Evolutionary conservation across 1,140 invertebrate genomes (phyloP), one percentile per base, ranked within the genome.

Genomic region (Macrobrachium rosenbergii): DNA sequence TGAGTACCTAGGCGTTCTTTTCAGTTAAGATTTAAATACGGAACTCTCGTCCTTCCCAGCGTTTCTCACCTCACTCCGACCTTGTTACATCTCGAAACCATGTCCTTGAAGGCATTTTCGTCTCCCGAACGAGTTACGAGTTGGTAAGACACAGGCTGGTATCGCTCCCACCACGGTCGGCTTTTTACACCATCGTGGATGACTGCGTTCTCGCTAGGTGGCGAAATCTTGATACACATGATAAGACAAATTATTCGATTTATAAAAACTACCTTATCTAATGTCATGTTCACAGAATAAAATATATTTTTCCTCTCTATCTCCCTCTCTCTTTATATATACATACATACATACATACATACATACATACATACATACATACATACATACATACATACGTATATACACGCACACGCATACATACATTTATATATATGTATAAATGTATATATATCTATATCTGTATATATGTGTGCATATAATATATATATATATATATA

Each of bases 61-160:
- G 10, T 77, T 64, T 7, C 76, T 58, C 28, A 86, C 83, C 76
- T 86, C 23, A 94, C 94, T 16, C 93, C 94, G 7, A 92, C 94
- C 19, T 91, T 91, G 89, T 94, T 94, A 90, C 94, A 94, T 45
- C 93, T 87, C 10, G 91, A 88, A 5, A 94, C 94, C 96, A 98
- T 98, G 28, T 95, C 92, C 11, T 91, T 91, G 88, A 98, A 96
- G 81, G 95, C 92, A 3, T 91, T 87, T 90, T 95, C 94, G 83
- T 94, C 94, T 64, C 97, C 97, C 64, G 96, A 97, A 75, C 97
- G 93, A 0, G 96, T 96, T 0, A 90, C 90, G 10, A 97, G 92
- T 59, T 94, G 94, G 91, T 98, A 98, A 16, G 96, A 97, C 79
- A 98, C 94, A 0, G 96, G 96, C 91, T 98, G 97, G 90, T 98